Percentiles rank a stretch among this genome's conserved stretches.
Conservation (phyloP, 2,113 vertebrate genomes). For the Pleuronectes platessa region DNA sequence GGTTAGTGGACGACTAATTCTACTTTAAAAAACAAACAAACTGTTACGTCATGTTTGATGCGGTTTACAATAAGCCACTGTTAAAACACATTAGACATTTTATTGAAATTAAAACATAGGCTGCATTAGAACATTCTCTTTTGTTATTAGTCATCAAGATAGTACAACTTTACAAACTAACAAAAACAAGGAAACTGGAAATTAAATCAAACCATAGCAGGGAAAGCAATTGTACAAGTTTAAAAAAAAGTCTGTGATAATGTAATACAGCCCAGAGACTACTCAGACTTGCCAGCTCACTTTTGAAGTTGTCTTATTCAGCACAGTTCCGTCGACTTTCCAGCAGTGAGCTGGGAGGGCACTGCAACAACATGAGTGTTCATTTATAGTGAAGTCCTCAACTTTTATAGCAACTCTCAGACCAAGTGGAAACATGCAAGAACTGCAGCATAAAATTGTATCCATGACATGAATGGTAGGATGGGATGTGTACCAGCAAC, state of each 20-base stretch:
- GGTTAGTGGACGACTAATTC: too few species aligned
- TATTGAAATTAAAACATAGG: constrained; percentile 10
- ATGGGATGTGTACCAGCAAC: background rate
- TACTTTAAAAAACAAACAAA: too few species aligned
- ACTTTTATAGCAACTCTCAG: background rate
- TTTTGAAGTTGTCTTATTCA: background rate
- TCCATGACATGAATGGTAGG: background rate
- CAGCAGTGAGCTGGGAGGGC: background rate
- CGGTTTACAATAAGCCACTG: background rate
- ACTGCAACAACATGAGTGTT: background rate
- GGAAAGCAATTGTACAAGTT: background rate
- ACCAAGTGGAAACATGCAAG: background rate
- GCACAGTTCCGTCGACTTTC: background rate
- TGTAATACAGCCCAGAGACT: background rate
- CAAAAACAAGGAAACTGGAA: background rate
- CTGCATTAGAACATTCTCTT: constrained; percentile 3
- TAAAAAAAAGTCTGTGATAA: background rate
- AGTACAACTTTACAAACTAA: background rate
- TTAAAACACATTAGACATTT: background rate
- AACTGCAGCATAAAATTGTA: background rate
- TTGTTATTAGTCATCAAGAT: constrained; percentile 6
- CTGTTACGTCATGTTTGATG: too few species aligned
- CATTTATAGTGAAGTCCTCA: too few species aligned
- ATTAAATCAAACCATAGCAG: constrained; percentile 4
- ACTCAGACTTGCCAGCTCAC: too few species aligned